phyloP scores from a whole-genome alignment of 2,113 vertebrate species.

The Eolophus roseicapilla region DNA sequence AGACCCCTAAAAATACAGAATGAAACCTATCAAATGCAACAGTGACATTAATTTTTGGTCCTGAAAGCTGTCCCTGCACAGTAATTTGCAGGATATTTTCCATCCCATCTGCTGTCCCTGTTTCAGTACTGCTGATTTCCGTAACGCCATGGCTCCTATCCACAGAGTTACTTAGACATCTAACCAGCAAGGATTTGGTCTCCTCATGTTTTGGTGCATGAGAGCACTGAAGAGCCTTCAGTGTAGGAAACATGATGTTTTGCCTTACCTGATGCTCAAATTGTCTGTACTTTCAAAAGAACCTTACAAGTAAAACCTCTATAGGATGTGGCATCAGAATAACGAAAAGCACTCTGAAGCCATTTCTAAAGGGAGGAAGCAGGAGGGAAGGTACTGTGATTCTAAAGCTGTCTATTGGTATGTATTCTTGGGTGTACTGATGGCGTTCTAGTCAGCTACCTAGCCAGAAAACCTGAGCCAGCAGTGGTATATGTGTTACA shows the following conservation, averaged over 20 bases:
- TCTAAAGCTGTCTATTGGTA: neutral
- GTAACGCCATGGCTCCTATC: fast-evolving
- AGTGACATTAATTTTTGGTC: neutral
- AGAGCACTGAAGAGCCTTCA: neutral
- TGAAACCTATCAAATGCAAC: neutral
- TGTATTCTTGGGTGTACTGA: neutral
- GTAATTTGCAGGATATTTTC: neutral
- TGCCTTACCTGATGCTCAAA: neutral
- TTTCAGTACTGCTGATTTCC: neutral
- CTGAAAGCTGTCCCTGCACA: neutral
- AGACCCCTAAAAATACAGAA: neutral
- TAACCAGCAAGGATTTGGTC: neutral
- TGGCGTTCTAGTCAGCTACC: neutral
- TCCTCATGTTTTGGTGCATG: neutral
- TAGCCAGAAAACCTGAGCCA: neutral
- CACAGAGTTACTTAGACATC: neutral
- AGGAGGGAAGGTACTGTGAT: neutral
- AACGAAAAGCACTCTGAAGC: neutral
- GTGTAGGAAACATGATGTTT: neutral
- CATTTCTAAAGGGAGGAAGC: neutral
- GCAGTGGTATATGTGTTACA: neutral
- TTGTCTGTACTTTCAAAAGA: neutral
- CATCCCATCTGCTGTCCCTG: neutral
- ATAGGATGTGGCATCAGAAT: neutral
- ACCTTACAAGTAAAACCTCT: neutral